These are phyloP conservation scores for Intoshia linei DNA, from an alignment of 1,140 invertebrate species.

Conservation along the genomic window DNA sequence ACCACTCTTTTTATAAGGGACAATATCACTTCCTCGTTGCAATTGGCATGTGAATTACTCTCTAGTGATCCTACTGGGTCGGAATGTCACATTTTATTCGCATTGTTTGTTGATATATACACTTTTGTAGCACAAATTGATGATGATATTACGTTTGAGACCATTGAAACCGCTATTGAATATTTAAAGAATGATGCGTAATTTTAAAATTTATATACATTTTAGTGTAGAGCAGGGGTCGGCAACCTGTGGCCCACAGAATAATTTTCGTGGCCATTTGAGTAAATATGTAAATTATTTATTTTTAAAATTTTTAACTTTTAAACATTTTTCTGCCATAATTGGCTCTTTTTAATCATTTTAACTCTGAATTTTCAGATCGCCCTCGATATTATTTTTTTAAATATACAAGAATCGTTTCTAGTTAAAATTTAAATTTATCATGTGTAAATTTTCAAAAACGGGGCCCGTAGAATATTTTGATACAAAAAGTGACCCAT, in stretches of 20 bases:
- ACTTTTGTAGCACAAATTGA: conserved; percentile 34
- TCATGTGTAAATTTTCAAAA: background rate
- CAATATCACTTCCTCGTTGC: conserved; percentile 42
- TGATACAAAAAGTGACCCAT: conserved; percentile 2
- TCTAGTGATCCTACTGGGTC: conserved; percentile 46
- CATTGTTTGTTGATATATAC: conserved; percentile 34
- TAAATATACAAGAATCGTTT: background rate
- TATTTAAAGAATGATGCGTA: conserved; percentile 20
- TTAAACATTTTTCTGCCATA: background rate
- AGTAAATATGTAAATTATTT: background rate
- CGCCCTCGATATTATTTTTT: background rate
- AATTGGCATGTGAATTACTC: conserved; percentile 39
- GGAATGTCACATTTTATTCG: conserved; percentile 33
- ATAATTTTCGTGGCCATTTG: too few species aligned
- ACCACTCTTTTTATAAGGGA: too few species aligned
- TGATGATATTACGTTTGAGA: conserved; percentile 23
- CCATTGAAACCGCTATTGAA: conserved; percentile 15
- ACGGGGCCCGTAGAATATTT: too few species aligned
- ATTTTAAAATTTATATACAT: conserved; percentile 3
- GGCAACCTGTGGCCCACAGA: too few species aligned
- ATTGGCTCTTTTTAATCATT: background rate
- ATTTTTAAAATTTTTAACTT: background rate
- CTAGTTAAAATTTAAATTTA: background rate
- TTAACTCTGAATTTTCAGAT: background rate
- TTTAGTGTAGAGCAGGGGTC: too few species aligned